These are phyloP conservation scores for Parambassis ranga DNA, from an alignment of 2,797 vertebrate species.

Conservation along the genomic window DNA sequence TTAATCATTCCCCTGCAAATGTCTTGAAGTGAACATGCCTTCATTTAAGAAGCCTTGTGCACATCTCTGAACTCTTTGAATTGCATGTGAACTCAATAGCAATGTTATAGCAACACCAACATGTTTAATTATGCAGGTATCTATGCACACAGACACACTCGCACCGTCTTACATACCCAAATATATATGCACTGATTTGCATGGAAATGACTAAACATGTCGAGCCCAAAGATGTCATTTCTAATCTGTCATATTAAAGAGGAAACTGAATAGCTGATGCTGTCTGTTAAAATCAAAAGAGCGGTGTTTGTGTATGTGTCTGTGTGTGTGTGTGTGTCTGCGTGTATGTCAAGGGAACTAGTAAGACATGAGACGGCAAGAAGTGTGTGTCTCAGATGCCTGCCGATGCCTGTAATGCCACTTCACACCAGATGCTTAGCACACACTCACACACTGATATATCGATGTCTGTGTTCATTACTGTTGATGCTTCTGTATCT, in stretches of 20 bases:
- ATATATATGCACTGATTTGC: slow-evolving; percentile 76
- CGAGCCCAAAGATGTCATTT: slow-evolving; percentile 77
- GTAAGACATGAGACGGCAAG: slow-evolving; percentile 65
- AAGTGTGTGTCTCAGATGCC: slow-evolving; percentile 58
- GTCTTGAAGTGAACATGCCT: background rate
- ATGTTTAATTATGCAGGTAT: slow-evolving; percentile 65
- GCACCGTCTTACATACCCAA: slow-evolving; percentile 36
- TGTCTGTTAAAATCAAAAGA: slow-evolving; percentile 71
- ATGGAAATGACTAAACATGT: slow-evolving; percentile 79
- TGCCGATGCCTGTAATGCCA: slow-evolving; percentile 66
- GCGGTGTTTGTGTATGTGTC: slow-evolving; percentile 37
- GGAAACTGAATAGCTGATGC: slow-evolving; percentile 76
- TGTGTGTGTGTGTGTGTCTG: slow-evolving; percentile 20
- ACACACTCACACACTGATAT: slow-evolving; percentile 70
- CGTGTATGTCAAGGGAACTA: slow-evolving; percentile 32
- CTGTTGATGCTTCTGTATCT: slow-evolving; percentile 68
- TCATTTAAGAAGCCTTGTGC: background rate
- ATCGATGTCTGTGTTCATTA: slow-evolving; percentile 82
- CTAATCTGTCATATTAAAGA: slow-evolving; percentile 81
- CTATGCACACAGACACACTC: slow-evolving; percentile 2
- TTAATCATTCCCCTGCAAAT: slow-evolving; percentile 5
- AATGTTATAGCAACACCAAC: slow-evolving; percentile 26
- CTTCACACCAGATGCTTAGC: slow-evolving; percentile 72
- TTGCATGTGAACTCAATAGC: slow-evolving; percentile 22
- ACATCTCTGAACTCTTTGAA: background rate